phyloP scores from a whole-genome alignment of 2,888 invertebrate species.

The Amitus sp. region DNA sequence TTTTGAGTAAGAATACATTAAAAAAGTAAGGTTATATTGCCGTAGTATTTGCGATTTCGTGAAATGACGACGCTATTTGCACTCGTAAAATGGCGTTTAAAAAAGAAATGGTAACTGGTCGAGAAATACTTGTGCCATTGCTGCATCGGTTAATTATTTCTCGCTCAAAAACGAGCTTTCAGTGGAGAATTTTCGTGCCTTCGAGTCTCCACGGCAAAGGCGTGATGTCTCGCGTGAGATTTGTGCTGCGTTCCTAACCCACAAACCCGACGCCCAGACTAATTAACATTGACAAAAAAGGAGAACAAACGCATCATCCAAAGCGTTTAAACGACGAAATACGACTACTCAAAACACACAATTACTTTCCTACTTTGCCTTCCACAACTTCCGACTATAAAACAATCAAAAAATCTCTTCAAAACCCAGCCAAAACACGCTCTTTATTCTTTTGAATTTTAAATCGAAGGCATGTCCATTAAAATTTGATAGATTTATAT shows the following conservation, averaged over 20 bases:
- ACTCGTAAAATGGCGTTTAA: background rate
- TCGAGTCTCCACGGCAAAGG: constrained; percentile 1
- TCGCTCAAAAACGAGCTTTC: background rate
- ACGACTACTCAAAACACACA: too few species aligned
- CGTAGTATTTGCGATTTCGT: too few species aligned
- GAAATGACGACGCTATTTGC: too few species aligned
- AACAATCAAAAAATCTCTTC: too few species aligned
- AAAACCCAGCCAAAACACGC: too few species aligned
- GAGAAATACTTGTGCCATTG: background rate
- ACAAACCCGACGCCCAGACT: constrained; percentile 4
- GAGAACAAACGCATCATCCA: background rate
- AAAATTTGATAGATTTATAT: too few species aligned
- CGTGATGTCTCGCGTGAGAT: constrained; percentile 17
- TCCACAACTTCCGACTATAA: too few species aligned
- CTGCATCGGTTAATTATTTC: background rate
- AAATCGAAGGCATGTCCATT: too few species aligned
- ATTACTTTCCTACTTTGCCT: too few species aligned
- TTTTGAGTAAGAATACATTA: too few species aligned
- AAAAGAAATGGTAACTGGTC: background rate
- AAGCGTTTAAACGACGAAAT: constrained; percentile 10
- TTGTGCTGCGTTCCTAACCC: constrained; percentile 9
- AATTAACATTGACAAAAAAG: constrained; percentile 11
- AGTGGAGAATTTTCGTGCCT: background rate
- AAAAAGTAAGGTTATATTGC: too few species aligned
- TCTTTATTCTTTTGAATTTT: too few species aligned